phyloP scores from a whole-genome alignment of 2,113 vertebrate species.

The Galemys pyrenaicus region DNA sequence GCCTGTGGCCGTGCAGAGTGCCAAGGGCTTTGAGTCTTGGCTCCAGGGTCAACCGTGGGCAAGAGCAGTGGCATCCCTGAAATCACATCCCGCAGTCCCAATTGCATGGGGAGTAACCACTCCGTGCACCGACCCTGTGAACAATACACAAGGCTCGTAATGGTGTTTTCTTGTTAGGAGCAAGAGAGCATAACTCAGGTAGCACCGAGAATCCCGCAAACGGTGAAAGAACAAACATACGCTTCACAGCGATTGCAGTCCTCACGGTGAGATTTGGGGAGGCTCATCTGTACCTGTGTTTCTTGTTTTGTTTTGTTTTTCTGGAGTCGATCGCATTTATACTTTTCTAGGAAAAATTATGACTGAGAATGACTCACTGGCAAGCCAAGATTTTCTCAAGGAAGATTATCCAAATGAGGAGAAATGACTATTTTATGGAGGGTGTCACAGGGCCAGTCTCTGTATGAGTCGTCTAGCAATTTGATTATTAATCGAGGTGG shows the following conservation, averaged over 20 bases:
- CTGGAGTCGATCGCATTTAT: not conserved
- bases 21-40: not conserved
- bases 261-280: not conserved
- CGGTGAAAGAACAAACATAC: not conserved
- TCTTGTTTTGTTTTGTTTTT: not conserved
- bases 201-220: slow-evolving; percentile 1
- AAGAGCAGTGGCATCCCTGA: not conserved
- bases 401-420: slow-evolving; percentile 16
- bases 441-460: not conserved
- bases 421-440: not conserved
- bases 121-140: not conserved
- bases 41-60: not conserved
- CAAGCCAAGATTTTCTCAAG: slow-evolving; percentile 12
- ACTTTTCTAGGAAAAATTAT: slow-evolving; percentile 19
- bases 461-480: not conserved
- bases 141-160: not conserved
- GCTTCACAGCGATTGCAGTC: not conserved
- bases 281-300: not conserved
- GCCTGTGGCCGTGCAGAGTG: not conserved
- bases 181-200: not conserved
- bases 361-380: not conserved
- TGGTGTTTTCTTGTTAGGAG: not conserved
- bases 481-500: not conserved
- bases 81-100: not conserved
- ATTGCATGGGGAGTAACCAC: not conserved